Conservation (phyloP, 2,888 invertebrate species). For the Diarsia rubi region DNA sequence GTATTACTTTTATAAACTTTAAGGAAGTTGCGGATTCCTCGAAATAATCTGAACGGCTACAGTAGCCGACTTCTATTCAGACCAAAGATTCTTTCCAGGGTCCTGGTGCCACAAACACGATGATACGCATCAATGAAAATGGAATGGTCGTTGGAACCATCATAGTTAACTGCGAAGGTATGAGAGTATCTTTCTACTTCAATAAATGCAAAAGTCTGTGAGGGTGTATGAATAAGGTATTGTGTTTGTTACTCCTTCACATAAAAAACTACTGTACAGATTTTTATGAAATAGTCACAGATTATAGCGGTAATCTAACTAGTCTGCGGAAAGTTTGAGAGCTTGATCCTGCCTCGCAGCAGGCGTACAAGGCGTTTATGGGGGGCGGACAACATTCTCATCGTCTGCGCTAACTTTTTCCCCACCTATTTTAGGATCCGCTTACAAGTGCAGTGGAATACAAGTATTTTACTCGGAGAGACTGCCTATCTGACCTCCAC, state of each 20-base stretch:
- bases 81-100: slow-evolving; percentile 79
- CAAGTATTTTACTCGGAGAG: too few species aligned
- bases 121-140: slow-evolving; percentile 86
- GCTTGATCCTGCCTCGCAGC: too few species aligned
- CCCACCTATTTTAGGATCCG: too few species aligned
- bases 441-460: too few species aligned
- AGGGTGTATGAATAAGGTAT: neutral
- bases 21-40: neutral
- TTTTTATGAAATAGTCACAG: neutral
- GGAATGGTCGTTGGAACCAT: slow-evolving; percentile 87
- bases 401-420: too few species aligned
- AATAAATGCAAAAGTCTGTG: neutral
- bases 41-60: neutral
- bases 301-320: too few species aligned
- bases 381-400: too few species aligned
- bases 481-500: too few species aligned
- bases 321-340: too few species aligned
- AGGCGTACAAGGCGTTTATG: too few species aligned
- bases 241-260: neutral
- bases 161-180: slow-evolving; percentile 87
- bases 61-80: neutral
- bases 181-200: neutral
- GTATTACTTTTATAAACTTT: slow-evolving; percentile 28
- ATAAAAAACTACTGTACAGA: neutral
- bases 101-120: slow-evolving; percentile 78